A percentile compares a stretch with the other conserved stretches of the same genome.
These are phyloP conservation scores for Alcis repandata DNA, from an alignment of 2,888 invertebrate species.

Conservation along the genomic window DNA sequence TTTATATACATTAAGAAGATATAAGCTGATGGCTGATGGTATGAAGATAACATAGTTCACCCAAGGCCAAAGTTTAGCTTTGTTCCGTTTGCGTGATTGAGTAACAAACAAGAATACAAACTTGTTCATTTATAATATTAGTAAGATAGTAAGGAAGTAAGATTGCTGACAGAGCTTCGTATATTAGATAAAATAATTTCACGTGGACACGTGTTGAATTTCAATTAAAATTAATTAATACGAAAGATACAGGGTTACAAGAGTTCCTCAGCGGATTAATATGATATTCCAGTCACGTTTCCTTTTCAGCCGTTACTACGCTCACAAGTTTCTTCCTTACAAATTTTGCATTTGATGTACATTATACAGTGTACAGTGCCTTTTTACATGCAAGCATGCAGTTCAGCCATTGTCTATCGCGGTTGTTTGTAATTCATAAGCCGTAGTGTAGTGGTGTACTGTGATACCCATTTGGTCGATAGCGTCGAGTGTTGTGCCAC, in stretches of 20 bases:
- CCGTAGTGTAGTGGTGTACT: conserved; percentile 41
- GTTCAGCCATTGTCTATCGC: conserved; percentile 60
- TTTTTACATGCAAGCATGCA: conserved; percentile 19
- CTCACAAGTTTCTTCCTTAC: conserved; percentile 35
- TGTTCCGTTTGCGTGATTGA: too few species aligned
- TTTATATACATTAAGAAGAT: too few species aligned
- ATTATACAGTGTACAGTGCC: conserved; percentile 8
- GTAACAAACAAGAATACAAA: too few species aligned
- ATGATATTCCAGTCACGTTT: conserved; percentile 74
- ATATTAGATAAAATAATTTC: conserved; percentile 46
- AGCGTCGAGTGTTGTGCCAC: conserved; percentile 53
- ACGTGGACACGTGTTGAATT: conserved; percentile 64
- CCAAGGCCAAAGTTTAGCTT: too few species aligned
- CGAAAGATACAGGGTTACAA: conserved; percentile 66
- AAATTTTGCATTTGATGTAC: conserved; percentile 23
- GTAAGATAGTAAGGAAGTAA: not conserved
- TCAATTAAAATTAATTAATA: conserved; percentile 65
- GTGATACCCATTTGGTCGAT: conserved; percentile 44
- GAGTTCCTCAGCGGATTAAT: conserved; percentile 59
- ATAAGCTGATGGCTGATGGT: too few species aligned
- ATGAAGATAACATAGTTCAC: too few species aligned
- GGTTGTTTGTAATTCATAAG: conserved; percentile 66
- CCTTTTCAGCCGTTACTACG: conserved; percentile 46
- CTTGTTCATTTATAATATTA: too few species aligned
- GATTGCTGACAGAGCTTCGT: not conserved